phyloP scores from a whole-genome alignment of 2,888 invertebrate species.

The Xestia xanthographa region DNA sequence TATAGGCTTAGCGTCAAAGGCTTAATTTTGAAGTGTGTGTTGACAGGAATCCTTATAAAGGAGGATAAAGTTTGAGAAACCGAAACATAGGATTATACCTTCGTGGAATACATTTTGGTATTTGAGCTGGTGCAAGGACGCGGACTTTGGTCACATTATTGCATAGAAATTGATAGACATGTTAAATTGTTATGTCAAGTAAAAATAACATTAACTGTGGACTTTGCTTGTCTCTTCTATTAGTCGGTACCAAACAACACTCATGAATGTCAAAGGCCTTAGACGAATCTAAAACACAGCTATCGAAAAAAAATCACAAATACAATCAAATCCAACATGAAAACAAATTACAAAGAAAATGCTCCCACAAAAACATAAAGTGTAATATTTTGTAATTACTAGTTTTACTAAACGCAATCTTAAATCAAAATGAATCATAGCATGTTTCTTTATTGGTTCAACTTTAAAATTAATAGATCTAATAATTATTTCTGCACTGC shows the following conservation, averaged over 20 bases:
- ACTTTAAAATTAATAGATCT: slow-evolving; percentile 19
- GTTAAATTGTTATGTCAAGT: background rate
- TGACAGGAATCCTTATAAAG: slow-evolving; percentile 35
- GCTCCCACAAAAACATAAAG: background rate
- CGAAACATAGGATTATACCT: slow-evolving; percentile 7
- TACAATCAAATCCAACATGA: background rate
- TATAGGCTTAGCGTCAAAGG: slow-evolving; percentile 19
- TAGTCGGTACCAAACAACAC: background rate
- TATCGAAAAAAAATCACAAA: background rate
- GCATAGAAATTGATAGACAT: no score
- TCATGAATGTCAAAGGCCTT: slow-evolving; percentile 23
- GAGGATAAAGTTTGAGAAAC: slow-evolving; percentile 26
- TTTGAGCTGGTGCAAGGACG: background rate
- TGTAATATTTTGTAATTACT: slow-evolving; percentile 31
- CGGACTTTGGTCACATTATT: no score
- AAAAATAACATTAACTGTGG: background rate
- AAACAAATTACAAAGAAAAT: slow-evolving; percentile 20
- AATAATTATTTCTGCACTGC: slow-evolving; percentile 50
- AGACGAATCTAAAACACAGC: background rate
- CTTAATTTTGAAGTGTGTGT: slow-evolving; percentile 13
- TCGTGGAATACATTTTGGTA: background rate
- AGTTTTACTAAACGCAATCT: slow-evolving; percentile 35
- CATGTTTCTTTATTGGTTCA: slow-evolving; percentile 18
- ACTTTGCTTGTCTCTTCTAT: background rate
- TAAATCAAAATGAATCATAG: slow-evolving; percentile 46